Percentiles rank a stretch among this genome's conserved stretches.
These are phyloP conservation scores for Sparus aurata DNA, from an alignment of 2,797 vertebrate species.

Conservation along the genomic window DNA sequence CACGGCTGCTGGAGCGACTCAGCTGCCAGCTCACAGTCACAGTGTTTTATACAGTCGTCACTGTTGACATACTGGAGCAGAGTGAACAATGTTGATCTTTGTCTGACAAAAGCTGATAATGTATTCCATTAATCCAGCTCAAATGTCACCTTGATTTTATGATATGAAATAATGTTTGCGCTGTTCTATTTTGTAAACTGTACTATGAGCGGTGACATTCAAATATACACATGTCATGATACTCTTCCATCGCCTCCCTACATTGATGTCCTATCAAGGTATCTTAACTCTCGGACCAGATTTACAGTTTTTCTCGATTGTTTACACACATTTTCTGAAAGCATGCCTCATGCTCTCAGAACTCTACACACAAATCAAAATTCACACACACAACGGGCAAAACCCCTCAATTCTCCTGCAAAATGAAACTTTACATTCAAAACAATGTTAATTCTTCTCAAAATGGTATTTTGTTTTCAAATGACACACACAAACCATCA, in stretches of 20 bases:
- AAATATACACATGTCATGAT: not conserved
- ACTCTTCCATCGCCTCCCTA: not conserved
- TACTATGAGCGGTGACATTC: not conserved
- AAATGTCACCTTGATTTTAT: slow-evolving; percentile 23
- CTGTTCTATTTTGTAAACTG: not conserved
- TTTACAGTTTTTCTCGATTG: too few species aligned
- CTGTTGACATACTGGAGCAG: slow-evolving; percentile 18
- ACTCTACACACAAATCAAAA: too few species aligned
- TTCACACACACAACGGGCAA: too few species aligned
- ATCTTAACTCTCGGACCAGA: not conserved
- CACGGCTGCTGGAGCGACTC: not conserved
- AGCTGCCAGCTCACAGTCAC: not conserved
- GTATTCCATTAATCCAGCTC: not conserved
- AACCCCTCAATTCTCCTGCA: too few species aligned
- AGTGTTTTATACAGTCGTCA: slow-evolving; percentile 36
- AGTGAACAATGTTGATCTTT: slow-evolving; percentile 16
- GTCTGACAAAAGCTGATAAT: slow-evolving; percentile 25
- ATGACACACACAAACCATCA: too few species aligned
- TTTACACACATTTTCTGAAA: too few species aligned
- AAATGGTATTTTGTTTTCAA: too few species aligned
- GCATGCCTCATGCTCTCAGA: too few species aligned
- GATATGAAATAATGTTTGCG: slow-evolving; percentile 1
- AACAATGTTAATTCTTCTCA: too few species aligned
- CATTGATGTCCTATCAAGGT: not conserved
- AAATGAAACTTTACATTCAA: too few species aligned